Base-by-base conservation (phyloP, 2,797 vertebrate genomes). In the Manis pentadactyla region DNA sequence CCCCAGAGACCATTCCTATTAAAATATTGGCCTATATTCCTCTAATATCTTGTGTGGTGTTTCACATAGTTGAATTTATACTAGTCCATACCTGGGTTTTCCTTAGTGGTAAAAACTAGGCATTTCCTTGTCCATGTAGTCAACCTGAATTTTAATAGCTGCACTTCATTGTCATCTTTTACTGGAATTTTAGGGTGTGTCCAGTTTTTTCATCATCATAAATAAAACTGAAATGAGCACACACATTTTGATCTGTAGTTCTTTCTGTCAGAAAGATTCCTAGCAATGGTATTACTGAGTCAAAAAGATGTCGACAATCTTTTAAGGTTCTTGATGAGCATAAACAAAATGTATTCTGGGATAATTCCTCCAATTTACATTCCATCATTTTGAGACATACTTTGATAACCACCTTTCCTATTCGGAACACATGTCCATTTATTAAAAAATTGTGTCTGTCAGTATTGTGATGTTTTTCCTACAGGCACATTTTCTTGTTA, bases 161-260 rank as follows among this genome's bases (percentile, higher is more conserved):
- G 25, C 34, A 85, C 71, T 84, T 79, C 69, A 81, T 86, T 87
- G 18, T 93, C 27, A 93, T 89, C 39, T 79, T 71, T 96, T 68
- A 59, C 53, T 87, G 49, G 57, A 95, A 69, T 18, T 90, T 73
- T 81, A 77, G 29, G 18, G 37, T 93, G 21, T 81, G 12, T 64
- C 4, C 7, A 66, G 8, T 39, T 87, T 94, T 77, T 81, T 57
- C 37, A 87, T 5, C 19, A 51, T 53, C 27, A 63, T 74, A 91
- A 83, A 94, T 84, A 66, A 85, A 88, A 86, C 21, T 8, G 3
- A 92, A 92, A 51, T 71, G 23, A 93, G 49, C n/a, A 86, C 23
- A 89, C 5, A 74, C 4, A 37, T 68, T 93, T 94, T 95, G 23
- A 61, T 57, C 29, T 88, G 3, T 57, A 83, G n/a, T 84, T 85